These are phyloP conservation scores for Pangasius djambal DNA, from an alignment of 2,797 vertebrate genomes.

Conservation along the genomic window DNA sequence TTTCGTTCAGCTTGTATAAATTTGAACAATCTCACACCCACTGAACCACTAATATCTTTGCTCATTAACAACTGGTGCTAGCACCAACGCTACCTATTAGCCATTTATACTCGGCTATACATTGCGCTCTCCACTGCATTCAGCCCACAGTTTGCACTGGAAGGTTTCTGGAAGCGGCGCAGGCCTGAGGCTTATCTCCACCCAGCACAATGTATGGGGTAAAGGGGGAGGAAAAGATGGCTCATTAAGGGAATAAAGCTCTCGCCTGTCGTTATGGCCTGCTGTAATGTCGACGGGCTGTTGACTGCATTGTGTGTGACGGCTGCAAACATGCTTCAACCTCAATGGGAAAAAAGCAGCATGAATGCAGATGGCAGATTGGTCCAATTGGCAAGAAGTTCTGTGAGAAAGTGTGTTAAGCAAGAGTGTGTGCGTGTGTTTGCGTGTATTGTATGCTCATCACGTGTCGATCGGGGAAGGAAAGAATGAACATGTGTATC, in stretches of 20 bases:
- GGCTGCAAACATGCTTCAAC: slow-evolving; percentile 44
- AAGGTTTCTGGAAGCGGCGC: slow-evolving; percentile 16
- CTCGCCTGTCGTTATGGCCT: slow-evolving; percentile 30
- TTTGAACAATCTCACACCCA: not conserved
- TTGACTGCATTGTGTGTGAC: slow-evolving; percentile 44
- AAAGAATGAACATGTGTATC: slow-evolving; percentile 42
- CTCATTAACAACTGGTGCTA: not conserved
- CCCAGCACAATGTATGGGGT: slow-evolving; percentile 45
- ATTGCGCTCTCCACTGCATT: not conserved
- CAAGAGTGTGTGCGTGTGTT: slow-evolving; percentile 26
- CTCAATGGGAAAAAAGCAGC: slow-evolving; percentile 41
- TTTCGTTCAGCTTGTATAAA: not conserved
- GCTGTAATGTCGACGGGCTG: slow-evolving; percentile 44
- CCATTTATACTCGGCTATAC: slow-evolving; percentile 9
- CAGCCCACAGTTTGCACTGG: not conserved
- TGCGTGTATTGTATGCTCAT: slow-evolving; percentile 47
- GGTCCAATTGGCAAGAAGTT: slow-evolving; percentile 47
- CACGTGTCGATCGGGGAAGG: slow-evolving; percentile 60
- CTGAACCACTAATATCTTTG: not conserved
- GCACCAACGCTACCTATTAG: slow-evolving; percentile 13
- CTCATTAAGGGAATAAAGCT: slow-evolving; percentile 32
- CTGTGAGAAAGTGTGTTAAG: slow-evolving; percentile 59
- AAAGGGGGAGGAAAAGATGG: slow-evolving; percentile 39
- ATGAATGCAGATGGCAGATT: slow-evolving; percentile 53
- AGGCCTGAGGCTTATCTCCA: slow-evolving; percentile 39